Evolutionary conservation across 2,797 vertebrate genomes (phyloP).

Genomic region (Phoebastria nigripes): DNA sequence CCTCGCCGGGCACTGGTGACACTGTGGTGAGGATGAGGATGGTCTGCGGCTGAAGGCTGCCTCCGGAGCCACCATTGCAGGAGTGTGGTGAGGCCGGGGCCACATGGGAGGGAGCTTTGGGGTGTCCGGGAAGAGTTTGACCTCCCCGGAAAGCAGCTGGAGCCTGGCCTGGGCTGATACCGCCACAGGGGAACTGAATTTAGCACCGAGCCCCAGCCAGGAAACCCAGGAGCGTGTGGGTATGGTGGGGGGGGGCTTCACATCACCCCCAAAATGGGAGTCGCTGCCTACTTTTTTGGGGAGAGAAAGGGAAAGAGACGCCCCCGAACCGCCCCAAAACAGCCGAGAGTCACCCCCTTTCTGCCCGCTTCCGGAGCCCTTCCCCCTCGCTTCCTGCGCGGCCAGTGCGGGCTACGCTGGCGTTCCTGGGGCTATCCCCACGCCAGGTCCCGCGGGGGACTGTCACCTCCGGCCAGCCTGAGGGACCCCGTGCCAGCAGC

Average conservation of each 20-base stretch:
- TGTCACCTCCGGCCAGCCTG: rapidly evolving
- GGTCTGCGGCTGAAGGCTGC: not conserved
- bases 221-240: not conserved
- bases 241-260: rapidly evolving
- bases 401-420: rapidly evolving
- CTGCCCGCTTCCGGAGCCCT: not conserved
- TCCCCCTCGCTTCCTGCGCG: not conserved
- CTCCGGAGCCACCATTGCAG: rapidly evolving
- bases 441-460: rapidly evolving
- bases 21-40: not conserved
- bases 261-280: not conserved
- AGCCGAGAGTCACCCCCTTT: rapidly evolving
- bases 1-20: not conserved
- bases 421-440: rapidly evolving
- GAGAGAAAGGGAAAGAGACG: not conserved
- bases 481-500: rapidly evolving
- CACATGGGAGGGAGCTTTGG: rapidly evolving
- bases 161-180: not conserved
- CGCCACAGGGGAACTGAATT: not conserved
- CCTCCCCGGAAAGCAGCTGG: not conserved
- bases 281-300: rapidly evolving
- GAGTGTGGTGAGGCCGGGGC: rapidly evolving
- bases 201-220: not conserved
- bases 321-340: rapidly evolving
- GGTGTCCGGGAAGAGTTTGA: not conserved